Evolutionary conservation across 1,140 invertebrate species (phyloP).

Genomic region (Elymnias hypermnestra): DNA sequence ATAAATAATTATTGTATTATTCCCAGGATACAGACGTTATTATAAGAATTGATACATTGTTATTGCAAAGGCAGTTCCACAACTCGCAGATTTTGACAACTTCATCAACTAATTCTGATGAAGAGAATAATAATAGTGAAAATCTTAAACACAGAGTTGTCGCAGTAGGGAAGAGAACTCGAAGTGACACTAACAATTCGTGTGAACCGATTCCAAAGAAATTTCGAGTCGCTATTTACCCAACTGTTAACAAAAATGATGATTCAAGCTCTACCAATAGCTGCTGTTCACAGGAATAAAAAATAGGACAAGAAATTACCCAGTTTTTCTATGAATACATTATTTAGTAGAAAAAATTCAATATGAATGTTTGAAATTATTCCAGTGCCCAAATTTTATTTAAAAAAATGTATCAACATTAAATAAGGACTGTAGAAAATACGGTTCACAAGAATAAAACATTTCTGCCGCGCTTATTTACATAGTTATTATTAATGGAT

Average conservation of each 20-base stretch:
- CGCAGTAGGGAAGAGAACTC: conserved; percentile 43
- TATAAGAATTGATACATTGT: conserved; percentile 49
- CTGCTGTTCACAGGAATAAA: conserved; percentile 35
- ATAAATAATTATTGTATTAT: neutral
- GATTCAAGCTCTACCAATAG: conserved; percentile 49
- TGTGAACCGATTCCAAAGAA: conserved; percentile 58
- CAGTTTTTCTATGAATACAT: no score
- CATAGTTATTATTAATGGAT: no score
- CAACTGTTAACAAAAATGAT: conserved; percentile 24
- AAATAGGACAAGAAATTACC: no score
- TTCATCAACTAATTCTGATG: conserved; percentile 27
- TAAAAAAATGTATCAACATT: neutral
- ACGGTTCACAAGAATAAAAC: no score
- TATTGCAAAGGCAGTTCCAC: conserved; percentile 28
- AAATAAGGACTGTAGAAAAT: no score
- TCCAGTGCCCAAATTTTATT: no score
- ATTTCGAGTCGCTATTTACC: conserved; percentile 25
- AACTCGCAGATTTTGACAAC: conserved; percentile 24
- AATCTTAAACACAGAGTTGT: no score
- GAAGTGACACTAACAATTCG: conserved; percentile 45
- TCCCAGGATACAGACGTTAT: conserved; percentile 57
- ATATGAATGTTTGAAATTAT: no score
- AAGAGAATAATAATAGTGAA: conserved; percentile 41
- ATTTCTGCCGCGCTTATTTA: no score
- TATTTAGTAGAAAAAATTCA: no score